Evolutionary conservation across 2,888 invertebrate species (phyloP).

Genomic region (Syrphus vitripennis): DNA sequence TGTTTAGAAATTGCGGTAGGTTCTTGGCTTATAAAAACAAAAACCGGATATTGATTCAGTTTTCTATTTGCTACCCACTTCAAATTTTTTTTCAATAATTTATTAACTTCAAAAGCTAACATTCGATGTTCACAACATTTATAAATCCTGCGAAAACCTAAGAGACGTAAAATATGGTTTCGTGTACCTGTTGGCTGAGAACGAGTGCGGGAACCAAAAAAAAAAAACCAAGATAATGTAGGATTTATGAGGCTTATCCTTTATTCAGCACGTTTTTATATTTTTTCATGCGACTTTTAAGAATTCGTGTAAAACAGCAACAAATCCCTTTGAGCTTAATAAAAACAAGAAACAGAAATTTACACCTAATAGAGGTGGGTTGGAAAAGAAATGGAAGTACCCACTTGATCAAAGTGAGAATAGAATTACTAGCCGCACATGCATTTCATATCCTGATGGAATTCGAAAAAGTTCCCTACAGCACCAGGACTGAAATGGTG

Average conservation of each 20-base stretch:
- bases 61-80: neutral
- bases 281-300: slow-evolving; percentile 2
- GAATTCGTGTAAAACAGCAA: neutral
- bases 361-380: neutral
- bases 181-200: neutral
- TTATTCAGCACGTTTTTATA: neutral
- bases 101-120: neutral
- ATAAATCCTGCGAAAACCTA: neutral
- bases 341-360: neutral
- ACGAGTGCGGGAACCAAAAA: neutral
- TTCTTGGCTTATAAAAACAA: neutral
- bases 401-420: neutral
- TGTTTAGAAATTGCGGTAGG: too few species aligned
- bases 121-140: neutral
- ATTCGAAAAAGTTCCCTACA: slow-evolving; percentile 10
- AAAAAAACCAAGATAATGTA: neutral
- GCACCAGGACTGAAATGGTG: slow-evolving; percentile 45
- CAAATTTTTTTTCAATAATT: neutral
- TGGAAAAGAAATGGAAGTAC: neutral
- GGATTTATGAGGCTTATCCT: slow-evolving; percentile 39
- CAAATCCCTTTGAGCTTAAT: neutral
- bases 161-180: neutral
- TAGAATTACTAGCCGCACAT: slow-evolving; percentile 5
- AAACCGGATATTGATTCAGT: slow-evolving; percentile 6
- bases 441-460: slow-evolving; percentile 7